Conservation (phyloP, 2,113 vertebrate species). For the Perognathus longimembris region DNA sequence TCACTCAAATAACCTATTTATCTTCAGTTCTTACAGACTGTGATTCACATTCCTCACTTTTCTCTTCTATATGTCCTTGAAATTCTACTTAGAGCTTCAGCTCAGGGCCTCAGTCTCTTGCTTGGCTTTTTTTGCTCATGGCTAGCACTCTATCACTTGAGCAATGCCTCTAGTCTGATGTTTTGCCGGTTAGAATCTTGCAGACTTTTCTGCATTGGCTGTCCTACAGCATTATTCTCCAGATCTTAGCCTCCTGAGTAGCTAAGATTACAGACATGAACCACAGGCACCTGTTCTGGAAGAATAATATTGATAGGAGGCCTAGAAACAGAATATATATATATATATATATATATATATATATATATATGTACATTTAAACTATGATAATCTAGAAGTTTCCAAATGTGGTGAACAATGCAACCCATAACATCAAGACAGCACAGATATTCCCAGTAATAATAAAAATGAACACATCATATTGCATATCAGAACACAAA, state of each 20-base stretch:
- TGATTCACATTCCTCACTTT: not conserved
- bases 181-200: too few species aligned
- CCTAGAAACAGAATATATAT: not conserved
- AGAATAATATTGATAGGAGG: not conserved
- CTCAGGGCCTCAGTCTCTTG: too few species aligned
- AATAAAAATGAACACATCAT: not conserved
- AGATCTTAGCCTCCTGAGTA: too few species aligned
- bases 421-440: not conserved
- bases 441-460: not conserved
- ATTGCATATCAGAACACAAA: not conserved
- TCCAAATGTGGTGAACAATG: not conserved
- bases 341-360: too few species aligned
- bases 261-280: too few species aligned
- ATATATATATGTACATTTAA: too few species aligned
- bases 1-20: not conserved
- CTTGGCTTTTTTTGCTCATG: too few species aligned
- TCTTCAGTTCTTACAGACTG: slow-evolving; percentile 1
- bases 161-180: too few species aligned
- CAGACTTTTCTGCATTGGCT: too few species aligned
- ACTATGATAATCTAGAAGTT: not conserved
- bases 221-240: too few species aligned
- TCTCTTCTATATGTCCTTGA: not conserved
- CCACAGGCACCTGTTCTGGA: too few species aligned
- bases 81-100: not conserved
- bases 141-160: too few species aligned